Percentiles rank a stretch among this genome's conserved stretches.
Conservation (phyloP, 2,888 invertebrate genomes). For the Eretmocerus hayati region DNA sequence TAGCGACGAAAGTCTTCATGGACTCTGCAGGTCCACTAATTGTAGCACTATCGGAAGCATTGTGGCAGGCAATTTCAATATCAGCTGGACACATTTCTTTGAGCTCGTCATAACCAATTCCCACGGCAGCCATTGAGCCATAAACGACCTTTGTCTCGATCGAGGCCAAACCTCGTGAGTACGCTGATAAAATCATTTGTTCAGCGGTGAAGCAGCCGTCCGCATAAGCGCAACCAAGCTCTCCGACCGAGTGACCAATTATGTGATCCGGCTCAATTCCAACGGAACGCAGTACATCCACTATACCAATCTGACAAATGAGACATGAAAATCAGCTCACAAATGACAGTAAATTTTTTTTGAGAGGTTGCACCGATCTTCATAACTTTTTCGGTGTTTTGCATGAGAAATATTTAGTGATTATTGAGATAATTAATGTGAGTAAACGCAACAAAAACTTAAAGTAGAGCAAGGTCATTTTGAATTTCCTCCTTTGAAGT, state of each 20-base stretch:
- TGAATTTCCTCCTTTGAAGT: too few species aligned
- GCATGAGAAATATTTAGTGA: too few species aligned
- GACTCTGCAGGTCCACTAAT: constrained; percentile 77
- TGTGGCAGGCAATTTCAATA: constrained; percentile 83
- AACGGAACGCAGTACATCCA: constrained; percentile 55
- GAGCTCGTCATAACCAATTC: constrained; percentile 56
- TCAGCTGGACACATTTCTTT: constrained; percentile 64
- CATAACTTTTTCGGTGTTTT: too few species aligned
- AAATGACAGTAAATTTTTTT: too few species aligned
- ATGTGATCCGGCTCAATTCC: constrained; percentile 66
- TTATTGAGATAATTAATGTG: too few species aligned
- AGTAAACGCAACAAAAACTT: background rate
- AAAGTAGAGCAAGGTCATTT: background rate
- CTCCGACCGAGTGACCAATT: constrained; percentile 89
- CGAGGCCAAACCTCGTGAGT: constrained; percentile 37
- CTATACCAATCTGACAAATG: constrained; percentile 53
- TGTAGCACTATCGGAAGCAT: constrained; percentile 78
- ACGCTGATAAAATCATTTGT: constrained; percentile 38
- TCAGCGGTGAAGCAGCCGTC: constrained; percentile 75
- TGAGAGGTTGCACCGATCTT: too few species aligned
- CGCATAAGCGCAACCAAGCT: constrained; percentile 91
- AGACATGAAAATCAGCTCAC: too few species aligned
- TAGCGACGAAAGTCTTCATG: constrained; percentile 59
- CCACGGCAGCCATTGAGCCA: constrained; percentile 87
- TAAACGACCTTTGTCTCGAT: constrained; percentile 46